Evolutionary conservation across 2,113 vertebrate genomes (phyloP), one percentile per base, ranked within the genome.

Genomic region (Trichomycterus rosablanca): DNA sequence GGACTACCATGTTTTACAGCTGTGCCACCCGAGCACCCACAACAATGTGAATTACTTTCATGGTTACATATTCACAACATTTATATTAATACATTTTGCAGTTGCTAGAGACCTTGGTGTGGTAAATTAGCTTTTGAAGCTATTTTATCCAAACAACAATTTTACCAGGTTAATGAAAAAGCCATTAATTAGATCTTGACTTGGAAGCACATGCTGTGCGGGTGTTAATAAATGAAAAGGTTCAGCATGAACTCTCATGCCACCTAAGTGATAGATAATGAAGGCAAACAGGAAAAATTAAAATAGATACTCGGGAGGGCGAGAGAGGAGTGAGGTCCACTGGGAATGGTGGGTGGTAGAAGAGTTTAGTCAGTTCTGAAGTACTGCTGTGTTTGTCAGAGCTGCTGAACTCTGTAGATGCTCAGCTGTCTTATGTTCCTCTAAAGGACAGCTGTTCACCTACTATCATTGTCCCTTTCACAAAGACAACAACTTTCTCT

Each of bases 361-460:
- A 24, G 26, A 66, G 23, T 49, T 22, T 52, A 40, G 51, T 45
- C 55, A 22, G 18, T 46, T 18, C 18, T 51, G 56, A 57, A 50
- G 63, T 51, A 63, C 68, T 70, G 49, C 49, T 34, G 52, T 37
- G 54, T 63, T 44, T 63, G 60, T 65, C 57, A 66, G 32, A 32
- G 44, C 32, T 48, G 52, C 6, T 16, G 54, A 59, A 66, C 59
- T 32, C 20, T 34, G 35, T 39, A 75, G 65, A 73, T 75, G 42
- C 44, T 72, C 77, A 74, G 71, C 72, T 73, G 72, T 68, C 68
- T 67, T 45, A 67, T 40, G 54, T 20, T 74, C 70, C 52, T 65
- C 46, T 73, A 71, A 79, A 42, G 67, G 60, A 24, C 77, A 74
- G 70, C 80, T 83, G 72, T 66, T 51, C 71, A n/a, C 1, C 37